Percentiles rank a stretch among this genome's conserved stretches.
These are phyloP conservation scores for Trichomalopsis sarcophagae DNA, from an alignment of 1,140 invertebrate species.

Conservation along the genomic window DNA sequence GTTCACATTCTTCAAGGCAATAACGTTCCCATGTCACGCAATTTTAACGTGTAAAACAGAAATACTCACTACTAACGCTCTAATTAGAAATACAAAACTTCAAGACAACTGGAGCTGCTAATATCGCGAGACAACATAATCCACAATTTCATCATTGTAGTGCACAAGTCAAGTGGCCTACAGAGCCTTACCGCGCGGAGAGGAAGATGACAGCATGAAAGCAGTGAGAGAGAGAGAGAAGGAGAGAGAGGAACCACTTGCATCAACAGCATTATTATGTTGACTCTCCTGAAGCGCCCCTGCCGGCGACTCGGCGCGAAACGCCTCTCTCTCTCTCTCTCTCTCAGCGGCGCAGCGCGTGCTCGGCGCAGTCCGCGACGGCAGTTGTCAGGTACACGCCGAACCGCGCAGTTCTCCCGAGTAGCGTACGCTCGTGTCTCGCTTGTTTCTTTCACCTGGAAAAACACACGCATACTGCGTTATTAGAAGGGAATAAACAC, in stretches of 20 bases:
- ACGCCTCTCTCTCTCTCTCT: background rate
- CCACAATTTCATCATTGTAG: background rate
- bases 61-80: no score
- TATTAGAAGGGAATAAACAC: constrained; percentile 8
- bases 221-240: background rate
- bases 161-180: background rate
- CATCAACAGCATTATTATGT: background rate
- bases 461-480: background rate
- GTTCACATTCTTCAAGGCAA: no score
- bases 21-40: no score
- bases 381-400: constrained; percentile 41
- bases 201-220: background rate
- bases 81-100: no score
- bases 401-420: background rate
- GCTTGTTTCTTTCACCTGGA: background rate
- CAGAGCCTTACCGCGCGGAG: background rate
- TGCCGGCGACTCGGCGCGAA: constrained; percentile 1
- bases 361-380: background rate
- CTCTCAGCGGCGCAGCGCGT: background rate
- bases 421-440: background rate
- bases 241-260: background rate
- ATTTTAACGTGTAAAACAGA: no score
- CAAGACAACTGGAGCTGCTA: no score
- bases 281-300: constrained; percentile 6
- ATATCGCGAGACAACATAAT: background rate